These are phyloP conservation scores for Melinaea marsaeus DNA, from an alignment of 2,888 invertebrate genomes.

Conservation along the genomic window DNA sequence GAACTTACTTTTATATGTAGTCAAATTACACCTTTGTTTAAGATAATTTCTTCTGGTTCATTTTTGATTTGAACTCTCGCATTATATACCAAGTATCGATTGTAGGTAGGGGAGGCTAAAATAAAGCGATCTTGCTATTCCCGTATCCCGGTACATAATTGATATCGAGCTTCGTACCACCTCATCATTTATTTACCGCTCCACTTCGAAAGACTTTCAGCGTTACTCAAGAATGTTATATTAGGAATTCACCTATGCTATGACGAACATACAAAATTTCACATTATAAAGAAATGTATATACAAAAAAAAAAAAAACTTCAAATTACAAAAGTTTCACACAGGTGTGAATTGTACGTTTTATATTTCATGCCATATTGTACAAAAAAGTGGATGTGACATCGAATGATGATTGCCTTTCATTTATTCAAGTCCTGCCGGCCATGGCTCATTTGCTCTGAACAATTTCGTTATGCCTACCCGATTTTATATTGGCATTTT, in stretches of 20 bases:
- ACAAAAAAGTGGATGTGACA: background rate
- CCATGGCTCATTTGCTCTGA: constrained; percentile 2
- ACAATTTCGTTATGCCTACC: constrained; percentile 3
- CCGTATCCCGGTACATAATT: constrained; percentile 47
- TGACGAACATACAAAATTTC: background rate
- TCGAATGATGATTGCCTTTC: constrained; percentile 2
- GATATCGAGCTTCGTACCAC: constrained; percentile 40
- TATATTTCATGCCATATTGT: background rate
- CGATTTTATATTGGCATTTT: background rate
- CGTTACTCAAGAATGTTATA: constrained; percentile 6
- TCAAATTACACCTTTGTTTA: background rate
- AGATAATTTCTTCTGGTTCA: background rate
- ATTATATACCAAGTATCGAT: constrained; percentile 21
- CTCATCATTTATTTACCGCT: constrained; percentile 49
- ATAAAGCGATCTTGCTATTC: constrained; percentile 42
- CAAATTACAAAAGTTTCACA: background rate
- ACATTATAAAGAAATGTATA: too few relatives aligned
- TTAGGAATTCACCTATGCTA: constrained; percentile 3
- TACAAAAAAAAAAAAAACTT: too few relatives aligned
- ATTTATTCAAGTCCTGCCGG: constrained; percentile 4
- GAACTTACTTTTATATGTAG: background rate
- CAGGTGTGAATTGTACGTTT: constrained; percentile 1
- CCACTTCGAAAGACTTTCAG: constrained; percentile 24
- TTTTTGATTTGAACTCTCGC: background rate
- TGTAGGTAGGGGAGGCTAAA: constrained; percentile 34